Conservation (phyloP, 2,888 invertebrate genomes). For the Cataglyphis albicans region DNA sequence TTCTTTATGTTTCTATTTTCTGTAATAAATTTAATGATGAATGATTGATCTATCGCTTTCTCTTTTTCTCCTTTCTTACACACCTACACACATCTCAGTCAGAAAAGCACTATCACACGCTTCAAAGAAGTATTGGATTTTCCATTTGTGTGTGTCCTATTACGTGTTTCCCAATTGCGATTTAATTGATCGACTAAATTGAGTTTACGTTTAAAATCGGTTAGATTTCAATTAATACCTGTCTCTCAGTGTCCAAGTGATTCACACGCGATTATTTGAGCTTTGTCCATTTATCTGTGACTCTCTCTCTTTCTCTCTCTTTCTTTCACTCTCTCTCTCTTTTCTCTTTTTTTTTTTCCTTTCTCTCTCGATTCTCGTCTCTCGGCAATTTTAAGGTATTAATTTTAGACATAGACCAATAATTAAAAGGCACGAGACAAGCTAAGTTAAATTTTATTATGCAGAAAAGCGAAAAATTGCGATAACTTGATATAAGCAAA, state of each 20-base stretch:
- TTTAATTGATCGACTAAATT: slow-evolving; percentile 64
- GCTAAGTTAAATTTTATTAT: background rate
- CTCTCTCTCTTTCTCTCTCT: background rate
- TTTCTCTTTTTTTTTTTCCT: too few relatives aligned
- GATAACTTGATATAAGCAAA: background rate
- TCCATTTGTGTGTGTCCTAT: slow-evolving; percentile 36
- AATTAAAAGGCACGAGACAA: slow-evolving; percentile 24
- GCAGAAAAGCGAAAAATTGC: background rate
- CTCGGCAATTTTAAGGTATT: slow-evolving; percentile 27
- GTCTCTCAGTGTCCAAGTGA: slow-evolving; percentile 31
- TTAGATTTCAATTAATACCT: slow-evolving; percentile 56
- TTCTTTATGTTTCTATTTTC: background rate
- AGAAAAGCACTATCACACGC: background rate
- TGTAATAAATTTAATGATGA: slow-evolving; percentile 12
- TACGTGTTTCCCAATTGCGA: slow-evolving; percentile 46
- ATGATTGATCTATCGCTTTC: background rate
- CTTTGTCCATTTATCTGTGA: background rate
- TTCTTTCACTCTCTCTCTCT: background rate
- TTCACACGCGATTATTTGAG: slow-evolving; percentile 23
- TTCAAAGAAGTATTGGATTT: slow-evolving; percentile 33
- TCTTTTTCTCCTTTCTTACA: background rate
- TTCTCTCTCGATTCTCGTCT: background rate
- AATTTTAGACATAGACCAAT: slow-evolving; percentile 48
- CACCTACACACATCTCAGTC: background rate
- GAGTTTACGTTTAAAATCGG: slow-evolving; percentile 54